Evolutionary conservation across 2,888 invertebrate species (phyloP).

Genomic region (Laspeyria flexula): DNA sequence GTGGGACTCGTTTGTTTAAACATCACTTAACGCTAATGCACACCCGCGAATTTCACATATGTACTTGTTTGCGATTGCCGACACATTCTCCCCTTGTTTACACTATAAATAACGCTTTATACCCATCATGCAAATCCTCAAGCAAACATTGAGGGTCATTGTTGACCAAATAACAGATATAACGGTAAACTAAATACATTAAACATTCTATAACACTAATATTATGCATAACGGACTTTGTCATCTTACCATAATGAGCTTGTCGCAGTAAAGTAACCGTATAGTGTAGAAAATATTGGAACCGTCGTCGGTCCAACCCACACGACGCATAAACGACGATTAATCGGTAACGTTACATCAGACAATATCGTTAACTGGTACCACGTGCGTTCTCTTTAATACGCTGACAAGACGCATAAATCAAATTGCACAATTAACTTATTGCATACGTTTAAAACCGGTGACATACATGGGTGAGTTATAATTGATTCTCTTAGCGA

Average conservation of each 20-base stretch:
- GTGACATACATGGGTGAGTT: conserved; percentile 46
- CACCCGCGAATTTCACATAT: conserved; percentile 48
- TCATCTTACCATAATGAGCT: conserved; percentile 56
- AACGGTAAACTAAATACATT: conserved; percentile 58
- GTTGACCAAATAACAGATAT: conserved; percentile 51
- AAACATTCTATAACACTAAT: conserved; percentile 55
- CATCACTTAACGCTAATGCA: conserved; percentile 52
- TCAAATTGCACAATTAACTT: conserved; percentile 63
- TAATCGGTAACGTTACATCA: conserved; percentile 46
- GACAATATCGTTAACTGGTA: conserved; percentile 43
- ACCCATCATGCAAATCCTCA: conserved; percentile 51
- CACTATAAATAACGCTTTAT: conserved; percentile 49
- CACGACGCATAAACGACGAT: conserved; percentile 51
- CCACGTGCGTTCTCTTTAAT: conserved; percentile 43
- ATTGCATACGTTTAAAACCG: conserved; percentile 49
- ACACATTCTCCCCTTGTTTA: conserved; percentile 45
- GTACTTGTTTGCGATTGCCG: conserved; percentile 48
- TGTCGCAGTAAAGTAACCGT: conserved; percentile 38
- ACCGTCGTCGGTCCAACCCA: conserved; percentile 53
- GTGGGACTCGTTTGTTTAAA: conserved; percentile 51
- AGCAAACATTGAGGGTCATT: conserved; percentile 51
- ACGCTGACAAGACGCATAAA: conserved; percentile 59
- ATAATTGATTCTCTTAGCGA: conserved; percentile 54
- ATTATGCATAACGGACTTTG: conserved; percentile 68
- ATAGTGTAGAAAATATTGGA: conserved; percentile 48